phyloP scores from a whole-genome alignment of 2,113 vertebrate genomes.

The Mellivora capensis region DNA sequence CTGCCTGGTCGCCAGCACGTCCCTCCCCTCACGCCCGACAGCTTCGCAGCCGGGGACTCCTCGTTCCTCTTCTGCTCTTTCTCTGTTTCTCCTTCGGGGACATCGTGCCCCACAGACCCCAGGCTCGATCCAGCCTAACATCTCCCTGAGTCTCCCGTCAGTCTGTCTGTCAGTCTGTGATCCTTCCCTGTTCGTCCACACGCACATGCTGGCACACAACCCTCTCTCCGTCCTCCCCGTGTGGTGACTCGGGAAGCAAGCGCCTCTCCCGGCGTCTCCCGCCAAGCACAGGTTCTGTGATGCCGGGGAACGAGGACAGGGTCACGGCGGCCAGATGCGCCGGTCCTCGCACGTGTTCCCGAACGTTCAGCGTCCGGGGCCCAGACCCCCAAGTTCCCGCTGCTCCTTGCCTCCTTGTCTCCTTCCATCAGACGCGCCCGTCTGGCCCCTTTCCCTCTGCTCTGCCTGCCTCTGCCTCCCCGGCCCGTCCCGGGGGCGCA shows the following conservation, averaged over 20 bases:
- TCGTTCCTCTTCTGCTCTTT: too few relatives aligned
- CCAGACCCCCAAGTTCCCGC: background rate
- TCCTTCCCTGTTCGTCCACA: fast-evolving
- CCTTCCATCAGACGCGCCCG: fast-evolving
- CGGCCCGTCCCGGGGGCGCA: background rate
- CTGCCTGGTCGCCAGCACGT: fast-evolving
- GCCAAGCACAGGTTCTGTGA: background rate
- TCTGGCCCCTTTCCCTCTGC: background rate
- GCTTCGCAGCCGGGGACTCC: background rate
- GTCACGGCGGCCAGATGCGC: background rate
- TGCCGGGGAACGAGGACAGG: too few relatives aligned
- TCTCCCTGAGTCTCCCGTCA: background rate
- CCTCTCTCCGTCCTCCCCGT: background rate
- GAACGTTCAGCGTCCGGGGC: background rate
- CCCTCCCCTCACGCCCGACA: too few relatives aligned
- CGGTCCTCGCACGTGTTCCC: fast-evolving
- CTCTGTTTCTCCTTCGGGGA: background rate
- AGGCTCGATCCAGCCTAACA: background rate
- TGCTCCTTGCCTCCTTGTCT: fast-evolving
- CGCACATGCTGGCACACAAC: fast-evolving
- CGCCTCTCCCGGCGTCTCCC: too few relatives aligned
- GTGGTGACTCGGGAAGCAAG: background rate
- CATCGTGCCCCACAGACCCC: background rate
- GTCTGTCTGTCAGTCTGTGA: too few relatives aligned
- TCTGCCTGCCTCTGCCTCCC: background rate